Conservation (phyloP, 2,888 invertebrate genomes). For the Thecophora atra region DNA sequence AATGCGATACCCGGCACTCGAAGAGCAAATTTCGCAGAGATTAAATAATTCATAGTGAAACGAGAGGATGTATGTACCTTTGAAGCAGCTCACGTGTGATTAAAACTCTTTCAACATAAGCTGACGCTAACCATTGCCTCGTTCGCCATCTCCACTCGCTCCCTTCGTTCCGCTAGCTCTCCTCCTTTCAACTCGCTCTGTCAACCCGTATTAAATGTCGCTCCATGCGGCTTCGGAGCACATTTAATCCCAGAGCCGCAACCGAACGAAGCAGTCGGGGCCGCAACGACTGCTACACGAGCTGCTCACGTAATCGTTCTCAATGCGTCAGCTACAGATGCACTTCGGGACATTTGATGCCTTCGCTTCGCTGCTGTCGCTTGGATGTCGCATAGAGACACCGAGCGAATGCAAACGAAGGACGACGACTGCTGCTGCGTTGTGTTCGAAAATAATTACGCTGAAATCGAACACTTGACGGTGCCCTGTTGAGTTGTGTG, state of each 20-base stretch:
- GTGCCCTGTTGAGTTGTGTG: not conserved
- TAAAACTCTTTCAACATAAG: slow-evolving; percentile 32
- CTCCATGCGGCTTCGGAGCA: slow-evolving; percentile 21
- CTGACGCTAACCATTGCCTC: slow-evolving; percentile 13
- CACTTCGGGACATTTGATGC: slow-evolving; percentile 30
- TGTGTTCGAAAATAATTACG: slow-evolving; percentile 26
- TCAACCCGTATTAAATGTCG: slow-evolving; percentile 32
- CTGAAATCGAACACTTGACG: slow-evolving; percentile 24
- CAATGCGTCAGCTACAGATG: slow-evolving; percentile 17
- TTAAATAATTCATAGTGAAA: slow-evolving; percentile 14
- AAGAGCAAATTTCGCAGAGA: slow-evolving; percentile 11
- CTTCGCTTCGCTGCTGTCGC: slow-evolving; percentile 2
- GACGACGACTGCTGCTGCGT: not conserved
- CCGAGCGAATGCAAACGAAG: not conserved
- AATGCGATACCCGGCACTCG: slow-evolving; percentile 22
- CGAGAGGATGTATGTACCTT: not conserved
- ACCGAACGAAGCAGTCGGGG: not conserved
- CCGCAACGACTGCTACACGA: slow-evolving; percentile 2
- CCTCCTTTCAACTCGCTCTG: slow-evolving; percentile 8
- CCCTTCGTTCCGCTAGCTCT: not conserved
- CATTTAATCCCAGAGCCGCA: slow-evolving; percentile 27
- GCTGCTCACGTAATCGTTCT: slow-evolving; percentile 21
- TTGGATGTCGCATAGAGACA: not conserved
- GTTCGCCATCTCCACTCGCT: not conserved
- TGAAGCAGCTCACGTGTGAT: slow-evolving; percentile 21